Percentiles rank a stretch among this genome's conserved stretches.
Evolutionary conservation across 30 jellyfish, hydroid and myxozoan genomes (phyloP).

Genomic region (Turritopsis rubra): DNA sequence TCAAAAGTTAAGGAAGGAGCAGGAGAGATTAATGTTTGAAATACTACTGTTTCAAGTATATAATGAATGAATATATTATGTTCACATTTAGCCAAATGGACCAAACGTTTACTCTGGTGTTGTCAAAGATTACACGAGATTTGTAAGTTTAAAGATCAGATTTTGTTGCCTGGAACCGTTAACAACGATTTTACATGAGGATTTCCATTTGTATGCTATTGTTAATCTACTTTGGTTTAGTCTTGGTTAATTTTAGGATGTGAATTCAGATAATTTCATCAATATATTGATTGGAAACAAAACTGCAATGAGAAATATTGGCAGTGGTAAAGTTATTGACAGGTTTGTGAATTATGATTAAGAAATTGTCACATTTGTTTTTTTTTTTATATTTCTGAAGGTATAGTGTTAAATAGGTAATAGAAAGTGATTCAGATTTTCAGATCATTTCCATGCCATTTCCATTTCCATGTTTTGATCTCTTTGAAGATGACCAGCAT

Average conservation of each 20-base stretch:
- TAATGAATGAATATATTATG: neutral
- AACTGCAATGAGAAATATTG: constrained; percentile 62
- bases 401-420: too few species aligned
- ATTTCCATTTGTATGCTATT: neutral
- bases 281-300: constrained; percentile 65
- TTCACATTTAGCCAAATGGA: constrained; percentile 70
- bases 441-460: neutral
- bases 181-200: neutral
- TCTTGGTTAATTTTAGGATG: constrained; percentile 53
- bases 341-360: constrained; percentile 36
- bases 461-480: neutral
- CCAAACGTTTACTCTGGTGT: constrained; percentile 89
- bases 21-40: too few species aligned
- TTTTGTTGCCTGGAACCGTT: neutral
- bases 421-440: too few species aligned
- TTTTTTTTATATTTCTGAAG: neutral
- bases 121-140: constrained; percentile 63
- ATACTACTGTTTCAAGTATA: too few species aligned
- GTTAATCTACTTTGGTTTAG: neutral
- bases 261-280: constrained; percentile 75
- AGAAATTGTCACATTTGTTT: neutral
- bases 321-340: constrained; percentile 93
- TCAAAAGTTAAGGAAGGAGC: too few species aligned
- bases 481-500: too few species aligned
- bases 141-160: neutral